Base-by-base conservation (phyloP, 2,797 vertebrate genomes). In the Neosilurus mollespiculum region DNA sequence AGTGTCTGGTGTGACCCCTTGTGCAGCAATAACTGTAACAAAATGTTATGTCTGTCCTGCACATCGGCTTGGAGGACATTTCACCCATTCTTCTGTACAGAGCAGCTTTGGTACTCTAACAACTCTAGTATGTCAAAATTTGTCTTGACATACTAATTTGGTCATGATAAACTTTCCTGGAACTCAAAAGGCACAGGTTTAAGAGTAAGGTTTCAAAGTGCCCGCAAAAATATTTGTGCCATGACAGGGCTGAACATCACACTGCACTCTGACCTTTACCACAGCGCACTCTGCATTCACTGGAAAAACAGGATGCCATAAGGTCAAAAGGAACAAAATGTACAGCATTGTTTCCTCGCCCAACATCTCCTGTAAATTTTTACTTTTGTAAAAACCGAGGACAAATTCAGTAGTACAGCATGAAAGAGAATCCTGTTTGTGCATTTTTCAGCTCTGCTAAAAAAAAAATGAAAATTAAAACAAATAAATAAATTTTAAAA, bases 241-340 rank as follows among this genome's bases (percentile, higher is more conserved):
- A 20, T 26, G 34, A 51, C 20, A 20, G 43, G n/a, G 54, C 34
- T 53, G 83, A 67, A 78, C 43, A 81, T 70, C 54, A 18, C 53
- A 53, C 51, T n/a, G 15, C 3, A 3, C 37, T 77, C 20, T 73
- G 81, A 83, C 77, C 82, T 82, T 79, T 59, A 53, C 37, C 11
- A 15, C 24, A 24, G 73, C 62, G 58, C 34, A 80, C 49, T 56
- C 67, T 71, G 20, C 51, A 37, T 81, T 81, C 56, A 67, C 78
- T 81, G 58, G 79, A 88, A 89, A 77, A 89, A 88, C 88, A 89
- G 88, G 87, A 89, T 81, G 58, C 73, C 70, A 59, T 16, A 80
- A 84, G 87, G 87, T 82, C 81, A 83, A 79, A 61, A 59, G 62
- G 59, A 77, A 86, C 70, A 83, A 66, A 82, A 70, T 80, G 69